Percentiles rank a stretch among this genome's conserved stretches.
Evolutionary conservation across 2,113 vertebrate species (phyloP).

Genomic region (Campylomormyrus numenius): DNA sequence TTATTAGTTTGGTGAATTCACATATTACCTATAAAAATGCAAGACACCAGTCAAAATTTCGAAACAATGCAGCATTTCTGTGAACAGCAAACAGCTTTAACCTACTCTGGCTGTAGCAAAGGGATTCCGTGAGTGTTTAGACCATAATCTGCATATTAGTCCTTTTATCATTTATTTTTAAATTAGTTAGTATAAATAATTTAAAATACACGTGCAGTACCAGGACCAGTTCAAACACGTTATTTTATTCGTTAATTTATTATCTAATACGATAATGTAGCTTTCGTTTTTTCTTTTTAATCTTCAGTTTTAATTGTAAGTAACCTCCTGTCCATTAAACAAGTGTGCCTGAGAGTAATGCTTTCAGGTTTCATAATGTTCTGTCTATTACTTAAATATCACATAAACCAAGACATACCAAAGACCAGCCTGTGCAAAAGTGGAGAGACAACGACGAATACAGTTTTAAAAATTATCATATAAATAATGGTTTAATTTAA

Average conservation of each 20-base stretch:
- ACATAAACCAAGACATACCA: neutral
- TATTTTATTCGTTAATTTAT: neutral
- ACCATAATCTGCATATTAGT: neutral
- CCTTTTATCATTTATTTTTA: neutral
- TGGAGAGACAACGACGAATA: neutral
- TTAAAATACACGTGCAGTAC: neutral
- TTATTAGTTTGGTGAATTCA: conserved; percentile 38
- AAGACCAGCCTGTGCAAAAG: neutral
- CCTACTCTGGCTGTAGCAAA: neutral
- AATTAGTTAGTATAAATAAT: neutral
- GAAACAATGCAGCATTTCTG: neutral
- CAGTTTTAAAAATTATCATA: neutral
- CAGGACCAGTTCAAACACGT: neutral
- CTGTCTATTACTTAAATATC: neutral
- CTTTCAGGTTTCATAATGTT: neutral
- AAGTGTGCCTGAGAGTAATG: neutral
- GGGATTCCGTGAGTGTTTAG: neutral
- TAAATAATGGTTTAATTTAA: conserved; percentile 9
- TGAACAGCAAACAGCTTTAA: neutral
- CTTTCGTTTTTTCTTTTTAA: neutral
- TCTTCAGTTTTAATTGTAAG: neutral
- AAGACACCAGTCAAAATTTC: conserved; percentile 21
- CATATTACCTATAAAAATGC: conserved; percentile 25
- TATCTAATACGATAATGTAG: neutral
- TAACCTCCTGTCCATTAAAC: neutral